Evolutionary conservation across 2,797 vertebrate species (phyloP).

Genomic region (Pipistrellus kuhlii): DNA sequence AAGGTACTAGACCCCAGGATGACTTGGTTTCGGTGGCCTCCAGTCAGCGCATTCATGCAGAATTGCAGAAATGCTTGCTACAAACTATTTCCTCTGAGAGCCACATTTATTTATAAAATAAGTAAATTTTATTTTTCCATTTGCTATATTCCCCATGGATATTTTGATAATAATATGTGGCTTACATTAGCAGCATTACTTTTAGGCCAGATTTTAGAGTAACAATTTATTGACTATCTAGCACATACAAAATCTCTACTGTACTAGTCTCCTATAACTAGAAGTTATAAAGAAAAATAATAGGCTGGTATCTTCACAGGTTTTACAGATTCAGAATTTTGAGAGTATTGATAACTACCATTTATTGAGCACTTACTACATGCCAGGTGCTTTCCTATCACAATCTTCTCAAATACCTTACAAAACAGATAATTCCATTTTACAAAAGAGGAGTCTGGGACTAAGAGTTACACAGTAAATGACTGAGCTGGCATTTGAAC

Average conservation of each 20-base stretch:
- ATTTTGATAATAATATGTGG: neutral
- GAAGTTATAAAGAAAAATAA: conserved; percentile 50
- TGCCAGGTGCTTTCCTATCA: neutral
- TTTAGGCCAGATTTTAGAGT: conserved; percentile 8
- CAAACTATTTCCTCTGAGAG: neutral
- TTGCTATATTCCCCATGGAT: neutral
- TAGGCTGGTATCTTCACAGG: neutral
- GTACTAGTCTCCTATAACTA: neutral
- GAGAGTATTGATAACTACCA: conserved; percentile 21
- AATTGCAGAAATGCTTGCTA: neutral
- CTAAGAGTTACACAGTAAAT: neutral
- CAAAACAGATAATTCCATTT: neutral
- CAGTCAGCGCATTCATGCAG: neutral
- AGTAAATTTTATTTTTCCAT: neutral
- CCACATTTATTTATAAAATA: neutral
- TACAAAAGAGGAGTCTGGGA: neutral
- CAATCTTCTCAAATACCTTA: neutral
- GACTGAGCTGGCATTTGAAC: neutral
- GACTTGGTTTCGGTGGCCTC: neutral
- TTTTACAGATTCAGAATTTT: neutral
- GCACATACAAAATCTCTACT: neutral
- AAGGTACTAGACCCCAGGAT: neutral
- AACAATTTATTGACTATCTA: neutral
- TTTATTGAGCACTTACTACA: neutral
- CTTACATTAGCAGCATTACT: neutral